phyloP scores from a whole-genome alignment of 2,888 invertebrate species.

The Sinohyriopsis cumingii region DNA sequence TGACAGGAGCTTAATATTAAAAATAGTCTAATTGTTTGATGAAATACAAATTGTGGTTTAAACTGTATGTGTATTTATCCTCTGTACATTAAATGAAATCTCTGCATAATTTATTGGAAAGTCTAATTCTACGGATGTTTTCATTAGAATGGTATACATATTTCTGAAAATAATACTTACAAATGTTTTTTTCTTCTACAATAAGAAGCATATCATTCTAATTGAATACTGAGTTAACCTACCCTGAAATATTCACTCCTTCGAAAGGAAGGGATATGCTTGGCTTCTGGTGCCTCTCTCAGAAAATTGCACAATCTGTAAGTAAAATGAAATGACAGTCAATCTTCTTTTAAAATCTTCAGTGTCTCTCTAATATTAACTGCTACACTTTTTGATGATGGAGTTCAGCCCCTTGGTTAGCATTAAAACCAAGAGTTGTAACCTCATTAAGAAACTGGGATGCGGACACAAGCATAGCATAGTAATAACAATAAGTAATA shows the following conservation, averaged over 20 bases:
- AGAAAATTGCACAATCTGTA: slow-evolving; percentile 46
- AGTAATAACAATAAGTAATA: too few species aligned
- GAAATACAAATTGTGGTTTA: too few species aligned
- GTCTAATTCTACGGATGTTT: too few species aligned
- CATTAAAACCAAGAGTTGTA: not conserved
- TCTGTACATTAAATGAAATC: too few species aligned
- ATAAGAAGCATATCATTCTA: not conserved
- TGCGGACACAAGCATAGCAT: too few species aligned
- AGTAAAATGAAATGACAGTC: slow-evolving; percentile 3
- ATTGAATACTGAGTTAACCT: not conserved
- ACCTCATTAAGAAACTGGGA: too few species aligned
- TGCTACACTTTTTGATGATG: not conserved
- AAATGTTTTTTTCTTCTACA: not conserved
- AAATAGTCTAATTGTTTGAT: too few species aligned
- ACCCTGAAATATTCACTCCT: slow-evolving; percentile 45
- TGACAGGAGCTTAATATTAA: too few species aligned
- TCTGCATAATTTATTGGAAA: too few species aligned
- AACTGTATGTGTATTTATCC: too few species aligned
- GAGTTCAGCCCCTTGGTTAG: not conserved
- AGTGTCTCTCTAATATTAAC: too few species aligned
- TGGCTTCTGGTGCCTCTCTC: slow-evolving; percentile 32
- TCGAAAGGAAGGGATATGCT: slow-evolving; percentile 25
- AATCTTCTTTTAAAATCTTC: not conserved
- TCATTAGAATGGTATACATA: not conserved
- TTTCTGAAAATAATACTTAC: not conserved